phyloP scores from a whole-genome alignment of 2,797 vertebrate species.

The Thaleichthys pacificus region DNA sequence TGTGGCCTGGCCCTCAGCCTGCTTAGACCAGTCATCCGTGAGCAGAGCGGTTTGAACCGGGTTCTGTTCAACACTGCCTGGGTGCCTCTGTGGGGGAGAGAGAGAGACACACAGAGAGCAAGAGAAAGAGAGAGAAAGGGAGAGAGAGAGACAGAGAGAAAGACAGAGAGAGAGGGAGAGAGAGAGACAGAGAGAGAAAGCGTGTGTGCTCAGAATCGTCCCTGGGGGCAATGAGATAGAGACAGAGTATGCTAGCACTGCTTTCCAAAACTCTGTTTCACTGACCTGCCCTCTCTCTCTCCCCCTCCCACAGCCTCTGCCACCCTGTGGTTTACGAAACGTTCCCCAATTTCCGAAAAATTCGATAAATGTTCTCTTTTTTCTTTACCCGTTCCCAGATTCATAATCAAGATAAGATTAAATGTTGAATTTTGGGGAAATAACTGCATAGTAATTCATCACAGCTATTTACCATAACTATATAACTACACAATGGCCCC shows the following conservation, averaged over 20 bases:
- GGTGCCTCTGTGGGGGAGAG: neutral
- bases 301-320: neutral
- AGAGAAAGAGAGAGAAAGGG: too few species aligned
- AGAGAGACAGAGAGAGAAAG: too few species aligned
- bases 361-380: neutral
- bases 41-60: too few species aligned
- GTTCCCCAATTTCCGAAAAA: slow-evolving; percentile 4
- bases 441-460: slow-evolving; percentile 8
- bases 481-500: slow-evolving; percentile 2
- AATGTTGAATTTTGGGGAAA: slow-evolving; percentile 26
- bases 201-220: too few species aligned
- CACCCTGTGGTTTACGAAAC: slow-evolving; percentile 26
- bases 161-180: too few species aligned
- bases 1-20: too few species aligned
- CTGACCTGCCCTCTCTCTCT: slow-evolving; percentile 13
- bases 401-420: neutral
- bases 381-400: neutral
- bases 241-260: slow-evolving; percentile 35
- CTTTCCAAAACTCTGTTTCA: neutral
- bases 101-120: neutral
- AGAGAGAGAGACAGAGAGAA: too few species aligned
- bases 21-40: too few species aligned
- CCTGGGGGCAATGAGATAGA: too few species aligned
- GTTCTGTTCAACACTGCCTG: neutral
- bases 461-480: slow-evolving; percentile 14